Percentiles rank a stretch among this genome's conserved stretches.
These are phyloP conservation scores for Cettia cetti DNA, from an alignment of 2,113 vertebrate genomes.

Conservation along the genomic window DNA sequence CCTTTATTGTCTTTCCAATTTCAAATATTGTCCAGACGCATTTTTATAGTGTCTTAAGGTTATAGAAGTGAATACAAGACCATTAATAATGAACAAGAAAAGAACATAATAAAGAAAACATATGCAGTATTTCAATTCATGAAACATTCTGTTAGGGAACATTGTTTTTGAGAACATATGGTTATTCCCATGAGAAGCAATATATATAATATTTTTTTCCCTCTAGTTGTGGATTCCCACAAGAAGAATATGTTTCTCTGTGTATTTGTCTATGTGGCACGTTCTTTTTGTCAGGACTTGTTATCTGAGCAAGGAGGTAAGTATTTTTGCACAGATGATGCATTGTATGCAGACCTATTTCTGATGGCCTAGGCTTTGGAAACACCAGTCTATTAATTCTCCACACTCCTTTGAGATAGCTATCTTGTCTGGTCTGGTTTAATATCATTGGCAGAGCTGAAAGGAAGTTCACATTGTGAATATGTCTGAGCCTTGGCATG, in stretches of 20 bases:
- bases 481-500: constrained; percentile 32
- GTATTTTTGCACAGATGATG: constrained; percentile 17
- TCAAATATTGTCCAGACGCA: constrained; percentile 60
- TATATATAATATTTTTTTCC: neutral
- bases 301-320: constrained; percentile 1
- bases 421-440: constrained; percentile 57
- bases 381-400: constrained; percentile 48
- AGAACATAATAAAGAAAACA: constrained; percentile 58
- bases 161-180: constrained; percentile 23
- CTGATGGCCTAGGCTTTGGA: constrained; percentile 15
- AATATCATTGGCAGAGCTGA: constrained; percentile 47
- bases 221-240: constrained; percentile 5
- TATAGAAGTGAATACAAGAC: constrained; percentile 55
- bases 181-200: constrained; percentile 43
- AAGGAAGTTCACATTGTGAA: constrained; percentile 57
- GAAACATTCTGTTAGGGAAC: constrained; percentile 14
- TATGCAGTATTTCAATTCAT: constrained; percentile 39
- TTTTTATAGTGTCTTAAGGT: constrained; percentile 64
- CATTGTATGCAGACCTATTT: neutral
- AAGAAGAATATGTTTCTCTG: neutral
- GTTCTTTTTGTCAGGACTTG: neutral
- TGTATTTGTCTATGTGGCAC: neutral
- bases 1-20: constrained; percentile 71
- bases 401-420: constrained; percentile 29
- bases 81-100: constrained; percentile 61